phyloP scores from a whole-genome alignment of 2,888 invertebrate genomes.

The Willowsia nigromaculata region DNA sequence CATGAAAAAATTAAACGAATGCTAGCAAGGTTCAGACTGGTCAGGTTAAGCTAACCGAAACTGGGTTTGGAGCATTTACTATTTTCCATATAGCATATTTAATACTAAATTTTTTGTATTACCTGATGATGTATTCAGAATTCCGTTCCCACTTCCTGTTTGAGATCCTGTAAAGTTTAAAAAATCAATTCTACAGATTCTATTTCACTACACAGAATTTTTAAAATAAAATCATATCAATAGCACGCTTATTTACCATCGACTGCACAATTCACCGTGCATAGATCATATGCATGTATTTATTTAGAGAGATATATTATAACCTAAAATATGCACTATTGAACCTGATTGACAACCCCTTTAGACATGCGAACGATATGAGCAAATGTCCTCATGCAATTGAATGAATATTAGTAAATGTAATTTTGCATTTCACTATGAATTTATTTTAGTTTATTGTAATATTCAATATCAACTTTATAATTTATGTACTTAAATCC shows the following conservation, averaged over 20 bases:
- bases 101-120: neutral
- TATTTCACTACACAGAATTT: neutral
- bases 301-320: too few relatives aligned
- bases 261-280: too few relatives aligned
- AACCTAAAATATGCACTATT: neutral
- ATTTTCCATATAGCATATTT: neutral
- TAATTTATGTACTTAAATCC: too few relatives aligned
- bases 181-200: conserved; percentile 14
- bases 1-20: neutral
- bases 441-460: too few relatives aligned
- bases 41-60: too few relatives aligned
- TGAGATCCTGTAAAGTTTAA: conserved; percentile 69
- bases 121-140: conserved; percentile 54
- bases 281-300: neutral
- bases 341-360: neutral
- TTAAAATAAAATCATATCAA: neutral
- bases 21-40: neutral
- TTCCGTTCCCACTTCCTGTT: conserved; percentile 69
- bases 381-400: too few relatives aligned
- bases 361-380: too few relatives aligned
- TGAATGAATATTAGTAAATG: too few relatives aligned
- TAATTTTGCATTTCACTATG: too few relatives aligned
- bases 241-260: neutral
- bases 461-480: too few relatives aligned
- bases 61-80: neutral